Conservation (phyloP, 2,113 vertebrate genomes). For the Isurus oxyrinchus region DNA sequence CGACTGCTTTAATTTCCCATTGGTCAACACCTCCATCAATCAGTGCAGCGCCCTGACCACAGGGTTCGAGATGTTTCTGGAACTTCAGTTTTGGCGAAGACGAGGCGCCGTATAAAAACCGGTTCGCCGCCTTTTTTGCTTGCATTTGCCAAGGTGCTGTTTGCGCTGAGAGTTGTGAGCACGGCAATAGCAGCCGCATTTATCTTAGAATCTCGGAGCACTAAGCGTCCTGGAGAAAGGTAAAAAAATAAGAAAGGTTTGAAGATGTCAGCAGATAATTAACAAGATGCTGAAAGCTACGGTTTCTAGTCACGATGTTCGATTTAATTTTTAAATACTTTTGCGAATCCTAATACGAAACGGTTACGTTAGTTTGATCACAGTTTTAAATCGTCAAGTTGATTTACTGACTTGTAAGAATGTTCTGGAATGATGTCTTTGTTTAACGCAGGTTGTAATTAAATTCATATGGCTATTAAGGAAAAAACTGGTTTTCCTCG, state of each 20-base stretch:
- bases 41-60: too few species aligned
- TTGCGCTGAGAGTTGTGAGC: too few species aligned
- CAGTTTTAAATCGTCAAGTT: not conserved
- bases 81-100: not conserved
- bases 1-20: not conserved
- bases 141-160: not conserved
- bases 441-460: not conserved
- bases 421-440: not conserved
- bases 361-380: not conserved
- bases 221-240: too few species aligned
- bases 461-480: not conserved
- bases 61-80: slow-evolving; percentile 30
- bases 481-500: not conserved
- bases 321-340: not conserved
- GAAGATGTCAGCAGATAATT: not conserved
- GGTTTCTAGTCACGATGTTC: not conserved
- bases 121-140: not conserved
- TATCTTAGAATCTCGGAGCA: not conserved
- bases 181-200: not conserved
- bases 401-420: too few species aligned
- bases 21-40: not conserved
- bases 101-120: not conserved
- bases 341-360: not conserved
- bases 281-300: not conserved
- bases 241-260: not conserved